These are phyloP conservation scores for Squalus acanthias DNA, from an alignment of 2,797 vertebrate species.

Conservation along the genomic window DNA sequence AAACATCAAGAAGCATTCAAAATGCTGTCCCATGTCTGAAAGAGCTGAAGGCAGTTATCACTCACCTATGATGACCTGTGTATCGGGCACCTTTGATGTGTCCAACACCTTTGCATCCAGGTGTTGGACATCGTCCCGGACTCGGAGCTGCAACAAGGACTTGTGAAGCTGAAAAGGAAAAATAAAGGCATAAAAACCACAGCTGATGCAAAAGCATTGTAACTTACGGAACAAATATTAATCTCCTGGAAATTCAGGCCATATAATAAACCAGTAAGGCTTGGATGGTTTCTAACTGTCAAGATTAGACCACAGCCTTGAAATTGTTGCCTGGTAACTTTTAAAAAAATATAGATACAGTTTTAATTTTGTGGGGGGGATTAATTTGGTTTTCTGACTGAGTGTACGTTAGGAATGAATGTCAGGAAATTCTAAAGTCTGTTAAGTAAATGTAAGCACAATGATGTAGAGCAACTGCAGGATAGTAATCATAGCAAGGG, in stretches of 20 bases:
- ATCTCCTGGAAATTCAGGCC: not conserved
- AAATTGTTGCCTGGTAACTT: not conserved
- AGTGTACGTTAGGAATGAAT: not conserved
- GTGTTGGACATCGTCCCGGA: slow-evolving; percentile 65
- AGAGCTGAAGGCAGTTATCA: not conserved
- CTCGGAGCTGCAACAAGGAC: slow-evolving; percentile 51
- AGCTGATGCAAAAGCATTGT: not conserved
- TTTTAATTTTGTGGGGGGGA: not conserved
- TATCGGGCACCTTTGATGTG: slow-evolving; percentile 70
- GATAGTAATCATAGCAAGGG: not conserved
- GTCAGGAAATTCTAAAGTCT: not conserved
- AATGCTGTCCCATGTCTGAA: not conserved
- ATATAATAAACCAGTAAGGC: not conserved
- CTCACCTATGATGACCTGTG: slow-evolving; percentile 67
- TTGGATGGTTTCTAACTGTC: not conserved
- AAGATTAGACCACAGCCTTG: not conserved
- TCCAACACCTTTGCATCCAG: slow-evolving; percentile 64
- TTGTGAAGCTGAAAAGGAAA: slow-evolving; percentile 48
- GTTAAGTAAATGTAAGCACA: not conserved
- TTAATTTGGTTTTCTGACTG: not conserved
- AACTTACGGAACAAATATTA: not conserved
- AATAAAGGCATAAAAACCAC: not conserved
- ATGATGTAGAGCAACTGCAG: not conserved
- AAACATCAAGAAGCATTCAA: not conserved
- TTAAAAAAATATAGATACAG: not conserved